Conservation (phyloP, 2,888 invertebrate species). For the Pocota personata region DNA sequence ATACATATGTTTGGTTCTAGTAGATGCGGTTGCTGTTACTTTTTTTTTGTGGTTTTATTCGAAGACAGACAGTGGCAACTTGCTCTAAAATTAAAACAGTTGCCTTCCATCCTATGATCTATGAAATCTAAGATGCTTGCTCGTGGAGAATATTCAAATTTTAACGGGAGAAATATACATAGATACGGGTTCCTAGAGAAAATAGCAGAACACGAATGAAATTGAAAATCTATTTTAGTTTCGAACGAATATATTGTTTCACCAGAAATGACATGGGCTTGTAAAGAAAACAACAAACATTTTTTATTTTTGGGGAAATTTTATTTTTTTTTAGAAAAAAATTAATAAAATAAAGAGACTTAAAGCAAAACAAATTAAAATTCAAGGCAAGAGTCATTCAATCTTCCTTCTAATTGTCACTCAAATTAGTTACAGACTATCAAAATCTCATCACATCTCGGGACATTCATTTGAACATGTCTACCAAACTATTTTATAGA, state of each 20-base stretch:
- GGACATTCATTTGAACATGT: constrained; percentile 9
- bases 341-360: constrained; percentile 7
- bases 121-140: constrained; percentile 40
- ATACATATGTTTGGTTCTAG: background rate
- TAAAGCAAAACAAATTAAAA: constrained; percentile 11
- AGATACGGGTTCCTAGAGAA: constrained; percentile 17
- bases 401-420: constrained; percentile 43
- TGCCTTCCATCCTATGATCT: constrained; percentile 45
- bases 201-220: background rate
- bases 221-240: constrained; percentile 57
- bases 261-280: constrained; percentile 23
- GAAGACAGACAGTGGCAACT: constrained; percentile 42
- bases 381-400: constrained; percentile 33
- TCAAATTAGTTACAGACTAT: constrained; percentile 28
- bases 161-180: constrained; percentile 24
- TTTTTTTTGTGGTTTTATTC: background rate
- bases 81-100: constrained; percentile 48
- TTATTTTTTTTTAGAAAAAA: background rate
- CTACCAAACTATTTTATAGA: background rate
- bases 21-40: background rate
- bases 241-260: constrained; percentile 51
- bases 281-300: constrained; percentile 35
- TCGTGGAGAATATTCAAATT: constrained; percentile 40
- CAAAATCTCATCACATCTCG: constrained; percentile 30
- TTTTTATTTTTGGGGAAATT: constrained; percentile 13